These are phyloP conservation scores for Oreochromis spilurus DNA, from an alignment of 2,113 vertebrate genomes.

Conservation along the genomic window DNA sequence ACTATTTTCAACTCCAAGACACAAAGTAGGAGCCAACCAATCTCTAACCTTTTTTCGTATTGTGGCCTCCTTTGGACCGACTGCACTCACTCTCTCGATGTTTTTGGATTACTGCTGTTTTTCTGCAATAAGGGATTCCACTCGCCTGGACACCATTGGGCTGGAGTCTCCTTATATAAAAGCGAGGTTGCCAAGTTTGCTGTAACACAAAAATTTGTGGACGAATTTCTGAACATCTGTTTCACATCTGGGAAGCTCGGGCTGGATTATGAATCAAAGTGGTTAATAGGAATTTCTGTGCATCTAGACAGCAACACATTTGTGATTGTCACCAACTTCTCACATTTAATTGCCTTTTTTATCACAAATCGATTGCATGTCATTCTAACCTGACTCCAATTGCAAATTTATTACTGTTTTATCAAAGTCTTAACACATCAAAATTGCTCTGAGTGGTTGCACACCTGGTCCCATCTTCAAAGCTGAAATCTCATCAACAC, in stretches of 20 bases:
- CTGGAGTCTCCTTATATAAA: not conserved
- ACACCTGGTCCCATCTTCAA: not conserved
- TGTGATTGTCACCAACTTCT: not conserved
- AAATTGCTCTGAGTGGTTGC: not conserved
- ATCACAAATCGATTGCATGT: not conserved
- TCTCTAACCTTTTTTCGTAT: not conserved
- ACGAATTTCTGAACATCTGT: not conserved
- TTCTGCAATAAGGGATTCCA: not conserved
- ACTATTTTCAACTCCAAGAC: not conserved
- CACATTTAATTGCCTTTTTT: not conserved
- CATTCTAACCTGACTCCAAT: not conserved
- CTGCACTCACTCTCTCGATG: not conserved
- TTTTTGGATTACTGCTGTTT: not conserved
- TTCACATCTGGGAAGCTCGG: not conserved
- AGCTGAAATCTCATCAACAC: not conserved
- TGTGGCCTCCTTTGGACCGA: not conserved
- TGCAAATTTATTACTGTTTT: not conserved
- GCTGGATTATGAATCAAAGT: not conserved
- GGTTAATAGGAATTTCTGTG: not conserved
- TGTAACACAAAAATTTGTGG: not conserved
- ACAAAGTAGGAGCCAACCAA: not conserved
- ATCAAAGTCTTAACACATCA: not conserved
- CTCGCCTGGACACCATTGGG: not conserved
- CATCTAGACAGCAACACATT: not conserved
- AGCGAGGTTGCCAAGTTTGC: not conserved